phyloP scores from a whole-genome alignment of 2,113 vertebrate genomes.

The Megalops atlanticus region DNA sequence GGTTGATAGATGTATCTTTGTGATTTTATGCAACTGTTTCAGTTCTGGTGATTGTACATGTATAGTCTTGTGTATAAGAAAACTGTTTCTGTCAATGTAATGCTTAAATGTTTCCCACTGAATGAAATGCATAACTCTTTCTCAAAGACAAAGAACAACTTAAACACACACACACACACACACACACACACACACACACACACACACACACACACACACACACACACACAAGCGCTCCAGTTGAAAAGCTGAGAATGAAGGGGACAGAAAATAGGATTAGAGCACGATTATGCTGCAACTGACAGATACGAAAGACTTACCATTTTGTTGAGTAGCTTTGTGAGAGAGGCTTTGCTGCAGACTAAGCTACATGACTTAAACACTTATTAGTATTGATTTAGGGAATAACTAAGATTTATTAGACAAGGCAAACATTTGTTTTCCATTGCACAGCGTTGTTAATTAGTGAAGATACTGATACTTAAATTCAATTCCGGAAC shows the following conservation, averaged over 20 bases:
- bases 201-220: no score
- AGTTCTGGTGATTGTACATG: conserved; percentile 13
- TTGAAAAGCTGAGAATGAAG: conserved; percentile 4
- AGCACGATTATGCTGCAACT: conserved; percentile 11
- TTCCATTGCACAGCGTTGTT: neutral
- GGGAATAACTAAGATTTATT: conserved; percentile 20
- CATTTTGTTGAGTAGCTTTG: conserved; percentile 1
- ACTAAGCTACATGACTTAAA: conserved; percentile 14
- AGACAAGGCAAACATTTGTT: neutral
- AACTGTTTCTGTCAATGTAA: neutral
- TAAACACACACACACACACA: no score
- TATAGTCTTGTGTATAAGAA: neutral
- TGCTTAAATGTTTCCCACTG: neutral
- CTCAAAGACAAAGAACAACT: conserved; percentile 4
- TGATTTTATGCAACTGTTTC: neutral
- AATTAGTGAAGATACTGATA: neutral
- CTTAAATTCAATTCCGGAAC: neutral
- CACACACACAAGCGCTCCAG: conserved; percentile 21
- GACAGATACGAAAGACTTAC: conserved; percentile 9
- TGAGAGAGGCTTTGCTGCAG: conserved; percentile 8
- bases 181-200: no score
- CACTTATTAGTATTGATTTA: conserved; percentile 21
- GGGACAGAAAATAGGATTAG: conserved; percentile 23
- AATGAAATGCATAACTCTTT: conserved; percentile 11
- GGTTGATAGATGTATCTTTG: neutral